Conservation (phyloP, 2,113 vertebrate genomes). For the Sylvietta virens region DNA sequence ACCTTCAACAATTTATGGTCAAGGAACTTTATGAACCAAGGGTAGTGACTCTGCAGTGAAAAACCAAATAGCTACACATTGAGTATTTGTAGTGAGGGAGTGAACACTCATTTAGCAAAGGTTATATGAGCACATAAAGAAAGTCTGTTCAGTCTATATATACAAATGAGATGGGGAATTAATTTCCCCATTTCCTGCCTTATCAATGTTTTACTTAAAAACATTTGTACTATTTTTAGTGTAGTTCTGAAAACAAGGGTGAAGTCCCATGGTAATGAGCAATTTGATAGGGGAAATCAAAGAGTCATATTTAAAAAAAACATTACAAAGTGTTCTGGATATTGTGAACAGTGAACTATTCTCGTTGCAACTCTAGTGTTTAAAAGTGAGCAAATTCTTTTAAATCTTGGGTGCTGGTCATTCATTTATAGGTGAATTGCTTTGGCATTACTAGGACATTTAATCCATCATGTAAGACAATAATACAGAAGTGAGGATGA, state of each 20-base stretch:
- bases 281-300: background rate
- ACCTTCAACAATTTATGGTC: background rate
- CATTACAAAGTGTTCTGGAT: background rate
- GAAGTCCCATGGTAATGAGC: background rate
- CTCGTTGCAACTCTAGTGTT: background rate
- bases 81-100: background rate
- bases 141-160: background rate
- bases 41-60: background rate
- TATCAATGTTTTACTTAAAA: background rate
- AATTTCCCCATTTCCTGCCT: background rate
- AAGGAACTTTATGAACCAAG: background rate
- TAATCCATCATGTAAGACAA: background rate
- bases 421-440: constrained; percentile 38
- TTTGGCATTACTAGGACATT: background rate
- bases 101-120: background rate
- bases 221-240: background rate
- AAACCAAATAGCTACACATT: background rate
- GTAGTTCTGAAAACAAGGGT: background rate
- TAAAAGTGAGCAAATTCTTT: background rate
- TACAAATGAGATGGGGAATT: background rate
- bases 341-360: background rate
- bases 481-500: background rate
- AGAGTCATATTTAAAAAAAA: background rate
- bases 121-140: background rate
- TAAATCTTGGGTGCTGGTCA: background rate